Conservation (phyloP, 2,113 vertebrate species). For the Guaruba guarouba region DNA sequence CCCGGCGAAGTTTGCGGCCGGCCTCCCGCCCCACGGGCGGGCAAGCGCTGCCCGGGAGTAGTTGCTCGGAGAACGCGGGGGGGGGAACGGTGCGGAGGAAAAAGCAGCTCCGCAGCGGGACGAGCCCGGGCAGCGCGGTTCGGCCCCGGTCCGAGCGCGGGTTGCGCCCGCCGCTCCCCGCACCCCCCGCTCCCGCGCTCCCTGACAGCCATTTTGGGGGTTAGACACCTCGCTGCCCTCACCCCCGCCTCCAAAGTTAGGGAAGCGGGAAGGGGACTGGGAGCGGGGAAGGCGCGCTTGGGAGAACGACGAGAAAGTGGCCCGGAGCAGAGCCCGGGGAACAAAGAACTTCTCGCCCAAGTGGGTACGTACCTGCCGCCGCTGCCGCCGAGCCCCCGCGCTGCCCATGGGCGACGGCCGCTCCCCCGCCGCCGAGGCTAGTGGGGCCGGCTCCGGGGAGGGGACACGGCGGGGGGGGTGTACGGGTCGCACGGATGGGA, state of each 20-base stretch:
- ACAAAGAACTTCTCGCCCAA: conserved; percentile 48
- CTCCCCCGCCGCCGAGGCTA: not conserved
- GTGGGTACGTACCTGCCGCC: conserved; percentile 30
- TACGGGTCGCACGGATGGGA: not conserved
- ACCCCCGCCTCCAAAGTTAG: not conserved
- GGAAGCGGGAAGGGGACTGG: not conserved
- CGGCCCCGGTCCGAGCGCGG: not conserved
- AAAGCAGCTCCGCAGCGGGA: not conserved
- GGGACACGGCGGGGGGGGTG: too few relatives aligned
- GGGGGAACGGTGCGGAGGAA: not conserved
- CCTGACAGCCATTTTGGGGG: conserved; percentile 38
- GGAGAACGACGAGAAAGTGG: not conserved
- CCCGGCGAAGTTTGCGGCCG: not conserved
- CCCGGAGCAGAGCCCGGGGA: not conserved
- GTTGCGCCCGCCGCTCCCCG: not conserved
- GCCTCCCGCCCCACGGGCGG: not conserved
- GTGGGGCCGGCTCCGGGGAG: not conserved
- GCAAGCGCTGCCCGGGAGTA: not conserved
- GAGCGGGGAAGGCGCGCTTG: not conserved
- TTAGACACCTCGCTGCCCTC: not conserved
- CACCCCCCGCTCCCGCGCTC: not conserved
- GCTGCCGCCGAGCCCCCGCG: not conserved
- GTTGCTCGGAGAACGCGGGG: not conserved
- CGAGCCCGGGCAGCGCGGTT: not conserved
- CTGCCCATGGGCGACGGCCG: conserved; percentile 18